These are phyloP conservation scores for Carcina quercana DNA, from an alignment of 2,888 invertebrate species.

Conservation along the genomic window DNA sequence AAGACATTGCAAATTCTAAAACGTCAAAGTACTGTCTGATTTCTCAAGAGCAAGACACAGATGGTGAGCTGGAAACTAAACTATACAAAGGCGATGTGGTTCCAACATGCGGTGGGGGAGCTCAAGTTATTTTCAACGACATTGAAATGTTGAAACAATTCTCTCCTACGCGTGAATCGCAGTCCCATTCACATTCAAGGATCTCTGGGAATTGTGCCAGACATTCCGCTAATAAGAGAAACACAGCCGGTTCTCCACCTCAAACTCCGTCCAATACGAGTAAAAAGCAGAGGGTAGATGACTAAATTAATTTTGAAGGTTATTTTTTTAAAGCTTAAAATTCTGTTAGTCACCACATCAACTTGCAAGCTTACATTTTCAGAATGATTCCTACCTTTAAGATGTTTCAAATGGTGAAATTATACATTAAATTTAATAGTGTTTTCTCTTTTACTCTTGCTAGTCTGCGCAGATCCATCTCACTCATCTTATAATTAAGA, in stretches of 20 bases:
- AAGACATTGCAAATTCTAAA: constrained; percentile 80
- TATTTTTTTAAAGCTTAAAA: too few relatives aligned
- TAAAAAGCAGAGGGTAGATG: constrained; percentile 60
- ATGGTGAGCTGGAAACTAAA: constrained; percentile 95
- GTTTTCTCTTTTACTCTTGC: too few relatives aligned
- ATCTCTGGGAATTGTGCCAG: constrained; percentile 48
- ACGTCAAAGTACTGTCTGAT: constrained; percentile 93
- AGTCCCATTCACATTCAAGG: constrained; percentile 33
- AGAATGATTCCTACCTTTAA: too few relatives aligned
- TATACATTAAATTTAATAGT: too few relatives aligned
- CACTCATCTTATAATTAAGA: too few relatives aligned
- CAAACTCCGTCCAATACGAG: constrained; percentile 61
- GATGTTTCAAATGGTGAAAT: too few relatives aligned
- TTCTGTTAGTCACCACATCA: too few relatives aligned
- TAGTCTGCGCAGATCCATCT: too few relatives aligned
- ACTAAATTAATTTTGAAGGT: constrained; percentile 14
- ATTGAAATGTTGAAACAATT: constrained; percentile 91
- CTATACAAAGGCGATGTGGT: constrained; percentile 96
- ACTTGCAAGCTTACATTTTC: too few relatives aligned
- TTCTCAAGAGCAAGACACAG: constrained; percentile 92
- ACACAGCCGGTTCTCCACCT: constrained; percentile 53
- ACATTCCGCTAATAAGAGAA: constrained; percentile 57
- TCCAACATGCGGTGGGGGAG: constrained; percentile 95
- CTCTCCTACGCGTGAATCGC: constrained; percentile 76
- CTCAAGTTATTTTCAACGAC: constrained; percentile 96